Percentiles rank a stretch among this genome's conserved stretches.
Evolutionary conservation across 2,797 vertebrate genomes (phyloP).

Genomic region (Percopsis omiscomaycus): DNA sequence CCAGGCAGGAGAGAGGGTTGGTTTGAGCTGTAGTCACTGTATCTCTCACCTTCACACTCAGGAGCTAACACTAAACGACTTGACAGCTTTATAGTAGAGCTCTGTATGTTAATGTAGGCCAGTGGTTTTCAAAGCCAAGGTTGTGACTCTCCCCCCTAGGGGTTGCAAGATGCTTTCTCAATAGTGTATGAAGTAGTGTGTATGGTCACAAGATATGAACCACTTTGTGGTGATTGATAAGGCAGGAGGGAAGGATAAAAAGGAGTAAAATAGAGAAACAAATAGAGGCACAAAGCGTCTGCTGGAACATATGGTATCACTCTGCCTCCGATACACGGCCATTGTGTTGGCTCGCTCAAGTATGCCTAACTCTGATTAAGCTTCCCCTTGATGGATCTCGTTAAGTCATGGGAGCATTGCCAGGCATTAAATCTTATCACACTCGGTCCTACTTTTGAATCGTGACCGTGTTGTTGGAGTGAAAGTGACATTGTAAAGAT

Average conservation of each 20-base stretch:
- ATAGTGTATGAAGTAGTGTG: too few relatives aligned
- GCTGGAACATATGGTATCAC: slow-evolving; percentile 54
- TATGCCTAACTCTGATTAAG: slow-evolving; percentile 38
- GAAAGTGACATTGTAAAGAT: slow-evolving; percentile 36
- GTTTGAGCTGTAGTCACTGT: slow-evolving; percentile 45
- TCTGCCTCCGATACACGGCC: slow-evolving; percentile 52
- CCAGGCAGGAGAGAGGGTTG: slow-evolving; percentile 7
- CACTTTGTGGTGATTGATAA: slow-evolving; percentile 35
- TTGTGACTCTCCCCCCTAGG: too few relatives aligned
- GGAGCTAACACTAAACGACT: slow-evolving; percentile 38
- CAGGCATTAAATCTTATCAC: slow-evolving; percentile 53
- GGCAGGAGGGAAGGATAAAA: slow-evolving; percentile 32
- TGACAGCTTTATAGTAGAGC: slow-evolving; percentile 53
- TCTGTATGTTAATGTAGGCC: slow-evolving; percentile 37
- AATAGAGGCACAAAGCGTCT: slow-evolving; percentile 7
- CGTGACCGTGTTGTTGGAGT: slow-evolving; percentile 13
- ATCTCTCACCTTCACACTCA: slow-evolving; percentile 56
- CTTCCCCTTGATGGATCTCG: slow-evolving; percentile 46
- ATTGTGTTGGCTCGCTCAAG: slow-evolving; percentile 48
- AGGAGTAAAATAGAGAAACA: slow-evolving; percentile 23
- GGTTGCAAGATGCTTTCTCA: too few relatives aligned
- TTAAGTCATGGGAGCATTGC: slow-evolving; percentile 47
- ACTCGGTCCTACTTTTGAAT: slow-evolving; percentile 36
- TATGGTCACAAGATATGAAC: too few relatives aligned
- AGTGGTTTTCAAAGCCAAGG: too few relatives aligned